Base-by-base conservation (phyloP, 1,140 invertebrate genomes). In the Homarus americanus region DNA sequence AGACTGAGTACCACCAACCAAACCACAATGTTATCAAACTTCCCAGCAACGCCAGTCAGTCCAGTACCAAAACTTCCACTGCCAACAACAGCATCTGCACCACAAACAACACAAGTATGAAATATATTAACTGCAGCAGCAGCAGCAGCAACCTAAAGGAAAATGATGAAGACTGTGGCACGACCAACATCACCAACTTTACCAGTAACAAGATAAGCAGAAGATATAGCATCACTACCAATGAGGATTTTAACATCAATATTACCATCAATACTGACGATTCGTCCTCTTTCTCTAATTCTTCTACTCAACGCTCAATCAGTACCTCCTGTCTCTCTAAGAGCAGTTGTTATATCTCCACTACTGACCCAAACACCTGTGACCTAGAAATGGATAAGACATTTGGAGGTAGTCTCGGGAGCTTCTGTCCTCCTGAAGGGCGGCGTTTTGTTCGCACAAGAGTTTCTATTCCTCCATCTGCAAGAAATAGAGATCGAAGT, bases 201-300 rank as follows among this genome's bases (percentile, higher is more conserved):
- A 66, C 49, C 20, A 36, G 20, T 41, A 87, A 32, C 32, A 80
- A 80, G 41, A 63, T 40, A 24, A 53, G 63, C 24, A 69, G 84
- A 28, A 40, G 72, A n/a, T 90, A 83, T 49, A 90, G 80, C 63
- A 90, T 90, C 41, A 83, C 87, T 44, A 90, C 87, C 28, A 90
- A 72, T 73, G 66, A 90, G 15, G 80, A 90, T 72, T 90, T 83
- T 49, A 90, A 90, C 44, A 73, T 90, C 66, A 90, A 90, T 40
- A 90, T 90, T 41, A 49, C 79, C 66, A 90, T 90, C 34, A 90
- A 90, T 49, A 83, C 36, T 72, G 76, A 80, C 12, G 58, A 78
- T 36, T 17, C 58, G 15, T 78, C 85, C 24, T 32, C 58, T 10
- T 69, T 63, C 20, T 36, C 76, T 5, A 79, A n/a, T 4, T 12